These are phyloP conservation scores for Cnemophilus loriae DNA, from an alignment of 2,113 vertebrate species.

Conservation along the genomic window DNA sequence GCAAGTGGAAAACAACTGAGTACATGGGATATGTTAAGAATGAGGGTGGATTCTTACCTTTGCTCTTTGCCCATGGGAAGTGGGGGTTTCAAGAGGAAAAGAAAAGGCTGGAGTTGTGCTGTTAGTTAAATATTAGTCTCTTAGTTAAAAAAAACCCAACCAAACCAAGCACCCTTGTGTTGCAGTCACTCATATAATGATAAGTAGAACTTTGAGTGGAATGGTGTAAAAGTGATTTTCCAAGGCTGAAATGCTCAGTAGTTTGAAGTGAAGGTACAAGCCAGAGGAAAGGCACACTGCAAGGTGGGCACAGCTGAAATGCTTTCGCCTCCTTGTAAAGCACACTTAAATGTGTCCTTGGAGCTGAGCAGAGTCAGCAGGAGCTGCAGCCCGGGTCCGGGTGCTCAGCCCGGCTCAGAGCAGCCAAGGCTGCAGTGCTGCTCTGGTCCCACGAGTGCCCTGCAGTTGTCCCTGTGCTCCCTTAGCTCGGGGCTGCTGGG, in stretches of 20 bases:
- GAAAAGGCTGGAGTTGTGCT: not conserved
- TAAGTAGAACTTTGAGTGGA: not conserved
- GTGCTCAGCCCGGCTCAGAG: not conserved
- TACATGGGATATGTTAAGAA: not conserved
- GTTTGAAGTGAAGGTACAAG: not conserved
- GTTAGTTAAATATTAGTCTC: not conserved
- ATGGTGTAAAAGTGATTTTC: not conserved
- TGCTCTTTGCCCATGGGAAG: not conserved
- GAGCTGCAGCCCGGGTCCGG: too few species aligned
- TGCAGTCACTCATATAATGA: not conserved
- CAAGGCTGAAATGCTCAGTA: not conserved
- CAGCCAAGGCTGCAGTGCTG: not conserved
- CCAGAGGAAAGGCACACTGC: not conserved
- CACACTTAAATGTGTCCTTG: accelerated
- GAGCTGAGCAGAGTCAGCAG: not conserved
- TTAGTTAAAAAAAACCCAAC: not conserved
- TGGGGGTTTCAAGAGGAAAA: not conserved
- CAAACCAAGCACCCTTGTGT: too few species aligned
- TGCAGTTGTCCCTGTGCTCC: not conserved
- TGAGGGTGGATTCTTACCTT: not conserved
- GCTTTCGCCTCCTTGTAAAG: not conserved
- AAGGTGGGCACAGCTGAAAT: not conserved
- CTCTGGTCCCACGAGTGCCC: not conserved
- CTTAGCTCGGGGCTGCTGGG: not conserved
- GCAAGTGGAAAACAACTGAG: not conserved